Evolutionary conservation across 2,113 vertebrate species (phyloP).

Genomic region (Brienomyrus longianalis): DNA sequence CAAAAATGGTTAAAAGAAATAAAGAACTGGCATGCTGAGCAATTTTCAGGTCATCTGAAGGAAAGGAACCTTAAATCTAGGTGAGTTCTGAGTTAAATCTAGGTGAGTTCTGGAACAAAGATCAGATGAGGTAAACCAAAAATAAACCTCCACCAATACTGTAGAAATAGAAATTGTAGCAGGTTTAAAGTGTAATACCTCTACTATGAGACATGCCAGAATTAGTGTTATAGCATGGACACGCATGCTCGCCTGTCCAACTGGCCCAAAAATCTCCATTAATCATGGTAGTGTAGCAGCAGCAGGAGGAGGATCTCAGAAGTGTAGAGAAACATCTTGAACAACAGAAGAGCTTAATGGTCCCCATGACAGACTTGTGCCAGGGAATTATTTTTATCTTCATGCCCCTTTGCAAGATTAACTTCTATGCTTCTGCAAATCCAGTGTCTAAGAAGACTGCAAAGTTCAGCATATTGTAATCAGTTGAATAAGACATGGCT

Average conservation of each 20-base stretch:
- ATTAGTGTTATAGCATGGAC: background rate
- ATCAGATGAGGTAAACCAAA: background rate
- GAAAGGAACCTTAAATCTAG: background rate
- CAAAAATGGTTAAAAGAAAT: background rate
- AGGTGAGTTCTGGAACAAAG: background rate
- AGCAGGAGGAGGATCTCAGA: background rate
- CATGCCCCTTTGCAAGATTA: background rate
- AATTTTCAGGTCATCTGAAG: background rate
- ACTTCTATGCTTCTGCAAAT: background rate
- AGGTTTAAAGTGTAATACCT: background rate
- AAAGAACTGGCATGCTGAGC: background rate
- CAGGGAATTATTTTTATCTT: background rate
- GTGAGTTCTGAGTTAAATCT: background rate
- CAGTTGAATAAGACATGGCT: background rate
- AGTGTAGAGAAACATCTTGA: background rate
- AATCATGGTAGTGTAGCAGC: background rate
- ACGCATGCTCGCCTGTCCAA: background rate
- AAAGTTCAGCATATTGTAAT: background rate
- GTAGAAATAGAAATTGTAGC: background rate
- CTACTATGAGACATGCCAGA: background rate
- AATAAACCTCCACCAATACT: background rate
- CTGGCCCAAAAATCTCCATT: background rate
- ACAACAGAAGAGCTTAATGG: background rate
- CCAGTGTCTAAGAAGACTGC: background rate
- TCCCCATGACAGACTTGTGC: background rate